Conservation (phyloP, 1,140 invertebrate species). For the Nylanderia fulva region DNA sequence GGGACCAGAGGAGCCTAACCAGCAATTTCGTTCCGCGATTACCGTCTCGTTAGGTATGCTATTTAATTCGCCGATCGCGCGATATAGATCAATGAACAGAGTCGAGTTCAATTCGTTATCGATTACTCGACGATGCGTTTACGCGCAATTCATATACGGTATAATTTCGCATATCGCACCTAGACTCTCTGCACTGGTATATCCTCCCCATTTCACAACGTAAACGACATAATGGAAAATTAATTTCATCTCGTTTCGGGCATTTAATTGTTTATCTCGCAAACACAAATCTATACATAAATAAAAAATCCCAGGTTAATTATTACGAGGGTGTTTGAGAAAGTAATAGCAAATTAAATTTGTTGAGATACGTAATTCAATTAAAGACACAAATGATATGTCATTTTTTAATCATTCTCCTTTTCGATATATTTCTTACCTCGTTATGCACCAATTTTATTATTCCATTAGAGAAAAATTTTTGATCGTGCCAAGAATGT, state of each 20-base stretch:
- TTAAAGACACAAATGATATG: too few relatives aligned
- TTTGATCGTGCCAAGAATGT: too few relatives aligned
- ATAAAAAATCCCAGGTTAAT: too few relatives aligned
- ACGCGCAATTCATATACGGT: not conserved
- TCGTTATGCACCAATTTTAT: too few relatives aligned
- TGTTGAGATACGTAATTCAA: too few relatives aligned
- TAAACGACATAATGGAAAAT: not conserved
- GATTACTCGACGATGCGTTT: not conserved
- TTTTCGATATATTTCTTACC: too few relatives aligned
- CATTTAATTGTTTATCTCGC: not conserved
- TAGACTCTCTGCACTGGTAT: not conserved
- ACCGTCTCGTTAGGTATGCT: constrained; percentile 44
- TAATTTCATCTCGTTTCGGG: not conserved
- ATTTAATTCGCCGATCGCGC: constrained; percentile 25
- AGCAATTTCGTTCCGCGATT: constrained; percentile 48
- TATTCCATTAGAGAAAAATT: too few relatives aligned
- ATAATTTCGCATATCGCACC: not conserved
- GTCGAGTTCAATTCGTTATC: not conserved
- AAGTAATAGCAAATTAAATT: too few relatives aligned
- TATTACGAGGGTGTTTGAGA: too few relatives aligned
- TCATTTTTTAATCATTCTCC: too few relatives aligned
- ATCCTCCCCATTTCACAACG: not conserved
- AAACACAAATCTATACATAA: not conserved
- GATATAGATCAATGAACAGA: constrained; percentile 2
- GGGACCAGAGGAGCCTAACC: not conserved